Evolutionary conservation across 2,888 invertebrate species (phyloP), one percentile per base, ranked within the genome.

Genomic region (Eupelmus urozonus): DNA sequence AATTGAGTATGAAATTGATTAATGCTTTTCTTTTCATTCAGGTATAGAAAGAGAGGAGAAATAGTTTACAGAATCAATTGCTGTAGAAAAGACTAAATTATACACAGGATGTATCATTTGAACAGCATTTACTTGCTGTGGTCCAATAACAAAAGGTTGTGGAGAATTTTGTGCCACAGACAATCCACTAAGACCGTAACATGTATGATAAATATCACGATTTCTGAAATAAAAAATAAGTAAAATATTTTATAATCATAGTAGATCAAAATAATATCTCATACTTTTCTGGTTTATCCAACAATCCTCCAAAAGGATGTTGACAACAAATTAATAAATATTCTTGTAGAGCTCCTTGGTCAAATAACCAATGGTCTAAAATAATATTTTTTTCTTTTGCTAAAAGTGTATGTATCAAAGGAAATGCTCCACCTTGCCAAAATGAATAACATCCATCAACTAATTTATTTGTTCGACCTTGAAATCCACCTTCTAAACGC

Each of bases 401-500:
- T 69, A 96, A 90, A 81, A 96, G 92, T 78, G 94, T 93, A 88
- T 97, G 96, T 57, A 98, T 92, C 59, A 98, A 92, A 23, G 97
- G 96, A 88, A 98, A 96, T 59, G 95, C 93, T 66, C 96, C 98
- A 34, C 98, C 98, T 91, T 98, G 98, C 99, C 99, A 99, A 91
- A 98, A 99, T 0, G 98, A 98, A 89, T 99, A 99, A 90, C 99
- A 99, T 2, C 97, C 97, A 92, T 99, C 99, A 0, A 99, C 99
- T 81, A 99, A 91, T 91, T 99, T 99, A 90, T 99, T 99, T 1
- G 99, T 98, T 85, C 99, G 93, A 0, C 99, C 99, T 91, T 97
- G 96, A 88, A 99, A 99, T 7, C 99, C 99, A 40, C 99, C 99
- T 90, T 99, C 99, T 81, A 95, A 93, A 80, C 92, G 91, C 97